Evolutionary conservation across 2,888 invertebrate species (phyloP), one percentile per base, ranked within the genome.

Genomic region (Athalia rosae): DNA sequence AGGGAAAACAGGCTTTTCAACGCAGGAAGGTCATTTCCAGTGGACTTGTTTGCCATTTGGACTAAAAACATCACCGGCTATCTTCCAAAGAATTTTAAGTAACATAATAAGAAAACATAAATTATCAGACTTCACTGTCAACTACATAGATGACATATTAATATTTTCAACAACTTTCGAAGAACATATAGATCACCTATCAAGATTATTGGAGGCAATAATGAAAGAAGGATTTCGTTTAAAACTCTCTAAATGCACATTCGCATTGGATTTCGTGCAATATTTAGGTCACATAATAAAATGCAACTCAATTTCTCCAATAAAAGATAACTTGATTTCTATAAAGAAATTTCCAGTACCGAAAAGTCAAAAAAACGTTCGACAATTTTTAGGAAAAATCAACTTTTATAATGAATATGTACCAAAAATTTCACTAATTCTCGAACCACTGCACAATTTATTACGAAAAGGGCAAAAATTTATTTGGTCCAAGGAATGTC

Each of bases 61-160:
- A 5, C 56, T 81, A 61, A 81, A 81, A 53, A 81, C 77, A 8
- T 50, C 82, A 1, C 80, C 80, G 62, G 82, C 79, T 0, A 82
- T 82, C 58, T 82, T 82, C 56, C 81, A 81, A 77, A 62, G 81
- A 15, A 80, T 81, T 62, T 66, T 82, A 58, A 53, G 77, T 11
- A 81, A 80, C 58, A 81, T 81, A 11, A 56, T 82, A 67, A 77
- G 80, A 61, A 79, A 79, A 80, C 43, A 80, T 48, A 78, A 79
- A 9, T 50, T 80, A 28, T 53, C 79, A 41, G 77, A 79, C 53
- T 82, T 84, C 78, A 73, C 76, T 13, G 79, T 80, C 43, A 83
- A 82, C 64, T 85, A 81, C 64, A 84, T 84, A 15, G 84, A 85
- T 13, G 84, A 84, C 76, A 82, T 84, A 5, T 11, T 82, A 58